A percentile compares a stretch with the other conserved stretches of the same genome.
phyloP scores from a whole-genome alignment of 2,888 invertebrate genomes.

The Pristionchus entomophagus region DNA sequence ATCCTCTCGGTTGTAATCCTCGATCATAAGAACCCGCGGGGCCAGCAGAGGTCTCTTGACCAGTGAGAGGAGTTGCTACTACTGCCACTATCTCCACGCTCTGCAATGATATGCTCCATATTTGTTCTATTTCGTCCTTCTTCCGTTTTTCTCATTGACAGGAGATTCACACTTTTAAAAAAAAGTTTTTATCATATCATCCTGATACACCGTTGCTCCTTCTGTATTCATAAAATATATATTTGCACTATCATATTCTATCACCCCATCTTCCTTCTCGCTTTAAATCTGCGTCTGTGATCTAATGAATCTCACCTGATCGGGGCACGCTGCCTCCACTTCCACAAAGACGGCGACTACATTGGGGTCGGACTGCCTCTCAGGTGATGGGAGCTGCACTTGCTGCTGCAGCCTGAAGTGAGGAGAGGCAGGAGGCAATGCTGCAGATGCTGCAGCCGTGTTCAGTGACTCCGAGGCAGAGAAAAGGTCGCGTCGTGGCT shows the following conservation, averaged over 20 bases:
- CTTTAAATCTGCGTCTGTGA: too few species aligned
- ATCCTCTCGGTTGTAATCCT: slow-evolving; percentile 11
- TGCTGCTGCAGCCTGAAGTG: neutral
- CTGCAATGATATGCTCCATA: too few species aligned
- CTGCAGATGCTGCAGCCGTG: neutral
- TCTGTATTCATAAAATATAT: too few species aligned
- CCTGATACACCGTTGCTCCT: too few species aligned
- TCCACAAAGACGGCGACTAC: slow-evolving; percentile 67
- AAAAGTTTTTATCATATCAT: too few species aligned
- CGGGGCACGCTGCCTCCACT: slow-evolving; percentile 65
- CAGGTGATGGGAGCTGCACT: slow-evolving; percentile 10
- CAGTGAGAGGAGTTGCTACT: slow-evolving; percentile 56
- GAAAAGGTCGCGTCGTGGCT: slow-evolving; percentile 41
- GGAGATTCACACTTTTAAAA: too few species aligned
- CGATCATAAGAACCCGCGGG: neutral
- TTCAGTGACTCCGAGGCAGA: slow-evolving; percentile 31
- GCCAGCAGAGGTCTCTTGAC: neutral
- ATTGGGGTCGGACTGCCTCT: slow-evolving; percentile 53
- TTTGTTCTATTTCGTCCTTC: too few species aligned
- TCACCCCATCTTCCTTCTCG: too few species aligned
- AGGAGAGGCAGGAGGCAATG: neutral
- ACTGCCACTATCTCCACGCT: slow-evolving; percentile 65
- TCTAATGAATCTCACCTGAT: slow-evolving; percentile 51
- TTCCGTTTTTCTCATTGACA: too few species aligned
- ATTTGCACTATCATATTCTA: too few species aligned